Evolutionary conservation across 1,140 invertebrate genomes (phyloP).

Genomic region (Conus ventricosus): DNA sequence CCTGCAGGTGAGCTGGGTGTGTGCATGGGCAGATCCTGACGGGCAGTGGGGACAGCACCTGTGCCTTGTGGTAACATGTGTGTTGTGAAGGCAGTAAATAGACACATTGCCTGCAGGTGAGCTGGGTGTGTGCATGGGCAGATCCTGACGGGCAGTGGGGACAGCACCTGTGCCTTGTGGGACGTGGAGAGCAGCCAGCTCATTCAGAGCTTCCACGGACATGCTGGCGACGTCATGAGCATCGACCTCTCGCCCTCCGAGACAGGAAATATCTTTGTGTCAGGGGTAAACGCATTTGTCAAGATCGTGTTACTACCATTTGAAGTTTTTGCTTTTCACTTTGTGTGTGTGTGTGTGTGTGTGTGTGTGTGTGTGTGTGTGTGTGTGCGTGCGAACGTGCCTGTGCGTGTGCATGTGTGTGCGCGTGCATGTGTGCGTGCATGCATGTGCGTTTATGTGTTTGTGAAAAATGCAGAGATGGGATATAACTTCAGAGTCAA

Average conservation of each 20-base stretch:
- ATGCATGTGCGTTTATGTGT: no score
- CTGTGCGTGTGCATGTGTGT: no score
- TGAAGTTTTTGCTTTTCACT: no score
- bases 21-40: constrained; percentile 86
- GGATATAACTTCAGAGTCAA: no score
- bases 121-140: constrained; percentile 67
- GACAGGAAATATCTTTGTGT: constrained; percentile 98
- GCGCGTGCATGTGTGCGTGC: no score
- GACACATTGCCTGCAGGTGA: no score
- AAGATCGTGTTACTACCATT: no score
- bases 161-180: constrained; percentile 99
- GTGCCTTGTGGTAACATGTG: constrained; percentile 92
- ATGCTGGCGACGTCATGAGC: constrained; percentile 97
- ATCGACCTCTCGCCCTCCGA: constrained; percentile 97
- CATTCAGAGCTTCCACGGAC: constrained; percentile 98
- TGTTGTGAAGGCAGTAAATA: no score
- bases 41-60: constrained; percentile 98
- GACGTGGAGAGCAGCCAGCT: constrained; percentile 98
- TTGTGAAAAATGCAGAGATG: no score
- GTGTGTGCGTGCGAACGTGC: no score
- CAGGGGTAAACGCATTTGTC: constrained; percentile 81
- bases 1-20: no score
- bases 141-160: constrained; percentile 98
- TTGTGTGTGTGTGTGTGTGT: no score
- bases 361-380: constrained; percentile 84